Evolutionary conservation across 2,797 vertebrate species (phyloP).

Genomic region (Tenualosa ilisha): DNA sequence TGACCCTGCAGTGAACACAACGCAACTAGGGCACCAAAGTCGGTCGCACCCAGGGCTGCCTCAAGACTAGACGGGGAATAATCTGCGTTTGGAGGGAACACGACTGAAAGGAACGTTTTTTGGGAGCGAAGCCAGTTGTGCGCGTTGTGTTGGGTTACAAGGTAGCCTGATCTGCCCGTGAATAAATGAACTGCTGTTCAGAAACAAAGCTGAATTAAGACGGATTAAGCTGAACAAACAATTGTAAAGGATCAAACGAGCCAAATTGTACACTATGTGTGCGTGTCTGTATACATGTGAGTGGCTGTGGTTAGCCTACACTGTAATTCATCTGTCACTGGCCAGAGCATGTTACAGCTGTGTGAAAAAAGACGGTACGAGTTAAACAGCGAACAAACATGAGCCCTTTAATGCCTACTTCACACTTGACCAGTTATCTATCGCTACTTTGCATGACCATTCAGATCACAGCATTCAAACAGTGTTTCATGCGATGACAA

Average conservation of each 20-base stretch:
- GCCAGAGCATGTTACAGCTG: neutral
- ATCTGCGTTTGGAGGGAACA: neutral
- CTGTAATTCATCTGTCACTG: neutral
- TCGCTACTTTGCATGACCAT: neutral
- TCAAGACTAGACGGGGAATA: neutral
- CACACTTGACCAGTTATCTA: neutral
- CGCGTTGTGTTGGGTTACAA: neutral
- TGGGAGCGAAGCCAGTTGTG: neutral
- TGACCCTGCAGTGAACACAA: neutral
- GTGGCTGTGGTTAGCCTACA: neutral
- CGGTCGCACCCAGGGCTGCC: neutral
- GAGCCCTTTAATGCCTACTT: neutral
- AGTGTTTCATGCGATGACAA: neutral
- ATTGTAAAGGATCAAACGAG: neutral
- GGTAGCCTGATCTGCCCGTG: neutral
- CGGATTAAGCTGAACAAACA: neutral
- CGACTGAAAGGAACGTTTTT: neutral
- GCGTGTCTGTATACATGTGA: neutral
- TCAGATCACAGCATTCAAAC: neutral
- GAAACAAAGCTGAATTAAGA: neutral
- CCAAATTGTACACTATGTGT: neutral
- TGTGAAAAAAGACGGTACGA: neutral
- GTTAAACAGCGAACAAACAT: neutral
- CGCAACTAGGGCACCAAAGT: neutral
- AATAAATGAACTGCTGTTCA: conserved; percentile 18